These are phyloP conservation scores for Orchesellides sinensis DNA, from an alignment of 2,888 invertebrate species.

Conservation along the genomic window DNA sequence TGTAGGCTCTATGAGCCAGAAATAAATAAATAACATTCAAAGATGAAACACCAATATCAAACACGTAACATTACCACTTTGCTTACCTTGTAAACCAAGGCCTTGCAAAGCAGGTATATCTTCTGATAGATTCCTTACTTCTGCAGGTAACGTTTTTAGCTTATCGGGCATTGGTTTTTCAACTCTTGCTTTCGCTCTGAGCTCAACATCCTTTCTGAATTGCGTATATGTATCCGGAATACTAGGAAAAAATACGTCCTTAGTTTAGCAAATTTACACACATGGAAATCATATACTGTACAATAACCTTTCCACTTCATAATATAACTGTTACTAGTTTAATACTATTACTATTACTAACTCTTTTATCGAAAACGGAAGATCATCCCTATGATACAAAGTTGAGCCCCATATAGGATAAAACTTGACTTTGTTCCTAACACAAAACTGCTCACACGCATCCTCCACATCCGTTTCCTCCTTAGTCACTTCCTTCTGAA, in stretches of 20 bases:
- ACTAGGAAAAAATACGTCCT: slow-evolving; percentile 25
- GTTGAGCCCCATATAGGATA: slow-evolving; percentile 70
- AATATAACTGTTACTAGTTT: background rate
- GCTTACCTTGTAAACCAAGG: background rate
- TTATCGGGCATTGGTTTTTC: slow-evolving; percentile 69
- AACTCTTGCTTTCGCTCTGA: slow-evolving; percentile 52
- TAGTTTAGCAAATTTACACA: background rate
- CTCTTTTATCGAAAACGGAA: slow-evolving; percentile 64
- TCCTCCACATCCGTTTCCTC: slow-evolving; percentile 72
- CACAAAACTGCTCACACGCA: slow-evolving; percentile 50
- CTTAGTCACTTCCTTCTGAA: slow-evolving; percentile 70
- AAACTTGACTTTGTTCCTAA: slow-evolving; percentile 26
- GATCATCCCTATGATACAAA: slow-evolving; percentile 70
- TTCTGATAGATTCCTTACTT: slow-evolving; percentile 26
- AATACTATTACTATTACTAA: slow-evolving; percentile 6
- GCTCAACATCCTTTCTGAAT: slow-evolving; percentile 72
- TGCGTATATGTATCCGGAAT: slow-evolving; percentile 72
- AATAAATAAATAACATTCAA: background rate
- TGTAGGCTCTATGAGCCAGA: slow-evolving; percentile 2
- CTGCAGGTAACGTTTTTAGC: slow-evolving; percentile 64
- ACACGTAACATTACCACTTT: background rate
- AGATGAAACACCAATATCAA: slow-evolving; percentile 27
- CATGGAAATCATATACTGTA: too few species aligned
- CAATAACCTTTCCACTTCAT: background rate
- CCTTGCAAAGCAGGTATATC: slow-evolving; percentile 16